These are phyloP conservation scores for Prinia subflava DNA, from an alignment of 2,113 vertebrate species.

Conservation along the genomic window DNA sequence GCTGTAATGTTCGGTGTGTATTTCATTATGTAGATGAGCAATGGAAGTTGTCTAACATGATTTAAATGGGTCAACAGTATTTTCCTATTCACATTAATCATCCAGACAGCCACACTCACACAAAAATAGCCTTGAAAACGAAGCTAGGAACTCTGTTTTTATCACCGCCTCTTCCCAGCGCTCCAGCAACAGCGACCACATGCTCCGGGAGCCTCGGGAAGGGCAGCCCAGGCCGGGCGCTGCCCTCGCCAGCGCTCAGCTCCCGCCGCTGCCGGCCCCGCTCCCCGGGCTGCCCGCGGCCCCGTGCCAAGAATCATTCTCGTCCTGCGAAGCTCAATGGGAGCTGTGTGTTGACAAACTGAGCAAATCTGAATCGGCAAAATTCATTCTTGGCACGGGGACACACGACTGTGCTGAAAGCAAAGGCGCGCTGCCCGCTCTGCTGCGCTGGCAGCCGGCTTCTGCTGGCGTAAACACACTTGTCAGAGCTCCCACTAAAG, in stretches of 20 bases:
- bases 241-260: neutral
- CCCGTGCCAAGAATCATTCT: conserved; percentile 38
- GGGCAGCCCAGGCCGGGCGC: neutral
- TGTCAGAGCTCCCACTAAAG: neutral
- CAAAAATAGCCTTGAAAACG: conserved; percentile 34
- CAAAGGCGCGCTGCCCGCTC: neutral
- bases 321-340: neutral
- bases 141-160: conserved; percentile 61
- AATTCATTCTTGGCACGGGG: conserved; percentile 13
- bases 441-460: neutral
- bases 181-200: neutral
- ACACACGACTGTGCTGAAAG: neutral
- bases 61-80: conserved; percentile 81
- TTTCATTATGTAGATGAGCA: conserved; percentile 78
- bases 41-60: conserved; percentile 72
- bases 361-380: conserved; percentile 23
- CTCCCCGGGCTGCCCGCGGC: neutral
- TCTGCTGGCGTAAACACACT: neutral
- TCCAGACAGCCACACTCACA: conserved; percentile 60
- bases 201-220: neutral
- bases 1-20: conserved; percentile 65
- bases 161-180: neutral
- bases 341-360: conserved; percentile 51
- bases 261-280: neutral
- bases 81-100: conserved; percentile 80